Evolutionary conservation across 2,888 invertebrate genomes (phyloP).

Genomic region (Stratiomys singularior): DNA sequence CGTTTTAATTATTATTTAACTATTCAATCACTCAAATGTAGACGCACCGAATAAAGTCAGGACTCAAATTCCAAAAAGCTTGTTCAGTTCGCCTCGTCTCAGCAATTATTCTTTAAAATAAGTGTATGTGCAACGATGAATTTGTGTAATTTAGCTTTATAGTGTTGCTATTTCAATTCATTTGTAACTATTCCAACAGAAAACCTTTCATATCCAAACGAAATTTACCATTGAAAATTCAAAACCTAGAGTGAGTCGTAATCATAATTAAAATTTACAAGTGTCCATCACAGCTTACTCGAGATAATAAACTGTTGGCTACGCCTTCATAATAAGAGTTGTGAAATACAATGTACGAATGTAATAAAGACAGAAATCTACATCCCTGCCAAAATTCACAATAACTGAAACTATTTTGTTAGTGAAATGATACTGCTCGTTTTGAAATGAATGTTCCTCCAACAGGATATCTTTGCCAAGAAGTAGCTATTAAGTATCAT

Average conservation of each 20-base stretch:
- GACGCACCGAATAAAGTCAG: no score
- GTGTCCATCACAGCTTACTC: not conserved
- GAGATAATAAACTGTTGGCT: not conserved
- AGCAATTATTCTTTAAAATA: no score
- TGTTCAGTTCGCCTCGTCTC: no score
- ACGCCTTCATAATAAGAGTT: conserved; percentile 10
- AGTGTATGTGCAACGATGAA: no score
- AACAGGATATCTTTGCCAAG: conserved; percentile 5
- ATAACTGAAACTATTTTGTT: conserved; percentile 37
- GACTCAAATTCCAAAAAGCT: no score
- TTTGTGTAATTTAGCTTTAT: no score
- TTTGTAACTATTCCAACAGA: no score
- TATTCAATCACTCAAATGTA: no score
- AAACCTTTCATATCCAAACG: no score
- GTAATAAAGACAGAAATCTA: conserved; percentile 18
- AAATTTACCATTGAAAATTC: no score
- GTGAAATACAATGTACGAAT: not conserved
- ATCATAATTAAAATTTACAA: conserved; percentile 19
- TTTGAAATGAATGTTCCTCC: not conserved
- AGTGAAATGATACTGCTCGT: conserved; percentile 19
- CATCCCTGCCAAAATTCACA: conserved; percentile 5
- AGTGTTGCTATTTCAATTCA: no score
- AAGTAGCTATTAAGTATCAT: conserved; percentile 19
- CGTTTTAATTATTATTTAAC: no score
- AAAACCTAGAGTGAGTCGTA: not conserved